phyloP scores from a whole-genome alignment of 2,113 vertebrate genomes.

The Rhinoderma darwinii region DNA sequence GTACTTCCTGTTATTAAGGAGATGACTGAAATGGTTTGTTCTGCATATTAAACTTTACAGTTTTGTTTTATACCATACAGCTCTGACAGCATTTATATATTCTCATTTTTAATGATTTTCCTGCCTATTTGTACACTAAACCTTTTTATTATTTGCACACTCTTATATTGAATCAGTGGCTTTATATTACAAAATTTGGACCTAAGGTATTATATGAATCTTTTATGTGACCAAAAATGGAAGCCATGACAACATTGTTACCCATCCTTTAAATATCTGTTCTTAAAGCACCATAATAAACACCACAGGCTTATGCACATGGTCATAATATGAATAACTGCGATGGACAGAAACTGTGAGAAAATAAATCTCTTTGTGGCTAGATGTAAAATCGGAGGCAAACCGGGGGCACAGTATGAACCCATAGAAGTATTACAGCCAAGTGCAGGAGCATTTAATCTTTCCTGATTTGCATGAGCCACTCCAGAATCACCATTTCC shows the following conservation, averaged over 20 bases:
- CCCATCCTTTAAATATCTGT: no score
- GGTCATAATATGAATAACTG: no score
- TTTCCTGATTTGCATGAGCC: not conserved
- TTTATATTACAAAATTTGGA: not conserved
- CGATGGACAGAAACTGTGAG: no score
- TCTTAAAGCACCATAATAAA: no score
- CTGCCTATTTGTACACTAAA: not conserved
- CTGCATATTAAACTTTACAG: conserved; percentile 58
- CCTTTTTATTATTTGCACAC: not conserved
- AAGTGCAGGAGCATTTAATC: no score
- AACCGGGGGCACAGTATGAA: no score
- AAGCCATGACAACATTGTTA: no score
- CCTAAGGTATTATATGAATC: not conserved
- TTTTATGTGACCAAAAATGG: not conserved
- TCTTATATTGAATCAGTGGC: not conserved
- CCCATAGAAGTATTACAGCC: no score
- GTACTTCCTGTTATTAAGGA: conserved; percentile 62
- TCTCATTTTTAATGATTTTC: conserved; percentile 20
- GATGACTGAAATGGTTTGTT: conserved; percentile 51
- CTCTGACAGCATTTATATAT: conserved; percentile 32
- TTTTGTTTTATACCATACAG: conserved; percentile 49
- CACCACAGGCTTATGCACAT: no score
- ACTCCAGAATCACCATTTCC: not conserved
- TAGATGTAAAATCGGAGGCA: no score
- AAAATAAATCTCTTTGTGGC: no score